phyloP scores from a whole-genome alignment of 1,140 invertebrate species.

The Saxidomus purpurata region DNA sequence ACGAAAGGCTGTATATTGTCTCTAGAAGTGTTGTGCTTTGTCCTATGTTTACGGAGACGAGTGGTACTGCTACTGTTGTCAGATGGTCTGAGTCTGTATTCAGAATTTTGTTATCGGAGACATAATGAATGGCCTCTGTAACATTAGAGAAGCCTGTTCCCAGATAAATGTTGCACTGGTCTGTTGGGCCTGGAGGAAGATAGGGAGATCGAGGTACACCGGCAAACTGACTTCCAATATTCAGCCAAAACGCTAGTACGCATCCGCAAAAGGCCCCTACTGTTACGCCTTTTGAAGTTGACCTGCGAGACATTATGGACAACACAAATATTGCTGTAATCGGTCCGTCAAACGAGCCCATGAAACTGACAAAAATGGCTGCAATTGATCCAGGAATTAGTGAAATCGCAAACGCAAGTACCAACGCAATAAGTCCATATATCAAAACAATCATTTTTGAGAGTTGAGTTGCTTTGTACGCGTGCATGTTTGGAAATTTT shows the following conservation, averaged over 20 bases:
- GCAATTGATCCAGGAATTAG: not conserved
- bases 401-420: not conserved
- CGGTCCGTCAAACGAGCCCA: slow-evolving; percentile 35
- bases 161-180: not conserved
- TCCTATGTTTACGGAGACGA: not conserved
- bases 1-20: not conserved
- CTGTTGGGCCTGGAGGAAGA: slow-evolving; percentile 30
- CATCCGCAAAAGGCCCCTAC: not conserved
- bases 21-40: not conserved
- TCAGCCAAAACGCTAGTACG: slow-evolving; percentile 19
- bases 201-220: not conserved
- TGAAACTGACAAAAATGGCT: slow-evolving; percentile 11
- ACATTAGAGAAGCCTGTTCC: not conserved
- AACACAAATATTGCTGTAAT: slow-evolving; percentile 14
- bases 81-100: not conserved
- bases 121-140: not conserved
- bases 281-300: slow-evolving; percentile 33
- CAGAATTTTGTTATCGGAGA: not conserved
- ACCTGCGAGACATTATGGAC: not conserved
- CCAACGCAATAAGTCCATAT: slow-evolving; percentile 3
- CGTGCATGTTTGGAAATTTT: not conserved
- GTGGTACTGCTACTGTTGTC: not conserved
- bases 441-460: not conserved
- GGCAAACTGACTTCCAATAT: slow-evolving; percentile 1
- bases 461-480: too few species aligned